Evolutionary conservation across 2,888 invertebrate species (phyloP), one percentile per base, ranked within the genome.

Genomic region (Temnothorax rugatulus): DNA sequence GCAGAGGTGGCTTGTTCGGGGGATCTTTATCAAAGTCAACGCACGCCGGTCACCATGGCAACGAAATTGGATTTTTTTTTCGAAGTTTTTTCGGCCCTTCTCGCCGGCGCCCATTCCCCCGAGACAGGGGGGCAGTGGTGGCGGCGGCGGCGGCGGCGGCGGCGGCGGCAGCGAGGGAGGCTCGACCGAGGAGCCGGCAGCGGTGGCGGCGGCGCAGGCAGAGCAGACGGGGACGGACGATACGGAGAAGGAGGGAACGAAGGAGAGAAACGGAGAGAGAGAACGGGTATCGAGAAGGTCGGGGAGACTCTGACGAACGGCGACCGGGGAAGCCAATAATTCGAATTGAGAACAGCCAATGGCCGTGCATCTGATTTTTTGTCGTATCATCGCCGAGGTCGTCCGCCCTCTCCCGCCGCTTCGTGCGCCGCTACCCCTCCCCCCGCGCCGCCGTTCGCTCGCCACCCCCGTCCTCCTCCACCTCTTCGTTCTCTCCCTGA

Each of bases 1-100:
- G 84, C 69, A 77, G 84, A 57, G 88, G 88, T 82, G 82, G 86
- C 82, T 90, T 90, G 91, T 90, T 91, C 91, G 92, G 91, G 93
- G 93, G 93, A 94, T 94, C 94, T 95, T 94, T 94, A 95, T 94
- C 94, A 94, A 95, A 94, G 94, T 94, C 94, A 94, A 94, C 93
- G 94, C 94, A 93, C 94, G 94, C 94, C 93, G 94, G 94, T 95
- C 93, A 92, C 93, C 94, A 94, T 94, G 92, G 94, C 94, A 94
- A 94, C 94, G 93, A 95, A 95, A 95, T 95, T 95, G 94, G 94
- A 94, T 94, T 94, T 95, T 94, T 93, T 93, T 94, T 94, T 93
- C 92, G 86, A 94, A 94, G 93, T 94, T 94, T 94, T 94, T 94
- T 94, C 93, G 94, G 93, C 93, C 93, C 92, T 94, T 93, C 92